phyloP scores from a whole-genome alignment of 1,140 invertebrate genomes.

The Bombus sylvicola region DNA sequence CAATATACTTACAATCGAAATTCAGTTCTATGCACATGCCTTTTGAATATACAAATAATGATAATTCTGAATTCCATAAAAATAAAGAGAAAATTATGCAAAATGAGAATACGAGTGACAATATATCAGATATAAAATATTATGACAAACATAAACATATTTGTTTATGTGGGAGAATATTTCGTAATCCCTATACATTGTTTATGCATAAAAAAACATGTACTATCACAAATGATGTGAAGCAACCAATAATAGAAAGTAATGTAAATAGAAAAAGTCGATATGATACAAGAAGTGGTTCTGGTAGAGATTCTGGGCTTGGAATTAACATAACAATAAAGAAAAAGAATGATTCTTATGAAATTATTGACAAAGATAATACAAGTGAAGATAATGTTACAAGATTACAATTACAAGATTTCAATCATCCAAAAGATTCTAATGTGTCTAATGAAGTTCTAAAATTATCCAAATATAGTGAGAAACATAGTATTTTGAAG shows the following conservation, averaged over 20 bases:
- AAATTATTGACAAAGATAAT: constrained; percentile 76
- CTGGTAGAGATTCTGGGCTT: constrained; percentile 75
- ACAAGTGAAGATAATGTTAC: constrained; percentile 43
- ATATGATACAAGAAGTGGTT: constrained; percentile 54
- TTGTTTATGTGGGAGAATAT: constrained; percentile 75
- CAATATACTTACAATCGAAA: constrained; percentile 7
- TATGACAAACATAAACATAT: constrained; percentile 9
- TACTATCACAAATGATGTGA: not conserved
- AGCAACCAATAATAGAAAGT: not conserved
- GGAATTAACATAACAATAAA: constrained; percentile 81
- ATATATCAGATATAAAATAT: not conserved
- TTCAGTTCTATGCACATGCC: no score
- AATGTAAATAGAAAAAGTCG: not conserved
- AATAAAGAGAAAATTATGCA: not conserved
- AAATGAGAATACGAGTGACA: not conserved
- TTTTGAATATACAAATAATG: not conserved
- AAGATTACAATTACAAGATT: constrained; percentile 5
- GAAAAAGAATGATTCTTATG: constrained; percentile 80
- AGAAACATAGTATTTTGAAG: constrained; percentile 71
- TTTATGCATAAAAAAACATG: constrained; percentile 74
- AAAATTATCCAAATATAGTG: constrained; percentile 62
- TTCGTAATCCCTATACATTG: constrained; percentile 74
- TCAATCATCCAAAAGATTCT: no score
- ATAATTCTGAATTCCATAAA: not conserved
- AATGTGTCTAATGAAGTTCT: not conserved